Percentiles rank a stretch among this genome's conserved stretches.
phyloP scores from a whole-genome alignment of 1,140 invertebrate genomes.

The Aphelenchoides fujianensis region DNA sequence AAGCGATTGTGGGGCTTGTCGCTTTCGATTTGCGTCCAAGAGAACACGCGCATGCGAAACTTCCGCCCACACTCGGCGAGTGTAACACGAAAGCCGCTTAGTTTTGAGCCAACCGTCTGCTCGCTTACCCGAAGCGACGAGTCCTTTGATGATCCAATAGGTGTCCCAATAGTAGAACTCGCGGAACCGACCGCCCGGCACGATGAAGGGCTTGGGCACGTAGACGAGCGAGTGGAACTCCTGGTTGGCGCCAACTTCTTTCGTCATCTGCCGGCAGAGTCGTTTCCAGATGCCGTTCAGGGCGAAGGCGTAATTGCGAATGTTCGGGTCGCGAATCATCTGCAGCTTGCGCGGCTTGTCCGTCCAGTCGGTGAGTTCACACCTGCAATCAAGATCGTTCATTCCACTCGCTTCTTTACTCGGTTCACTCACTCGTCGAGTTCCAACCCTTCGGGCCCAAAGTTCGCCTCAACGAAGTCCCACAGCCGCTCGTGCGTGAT shows the following conservation, averaged over 20 bases:
- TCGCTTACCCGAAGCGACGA: slow-evolving; percentile 71
- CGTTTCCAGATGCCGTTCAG: slow-evolving; percentile 23
- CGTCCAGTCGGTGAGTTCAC: slow-evolving; percentile 19
- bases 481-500: neutral
- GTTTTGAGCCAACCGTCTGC: too few relatives aligned
- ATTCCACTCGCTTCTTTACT: slow-evolving; percentile 42
- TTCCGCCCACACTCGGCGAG: too few relatives aligned
- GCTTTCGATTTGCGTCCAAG: too few relatives aligned
- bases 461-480: slow-evolving; percentile 20
- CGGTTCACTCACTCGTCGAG: slow-evolving; percentile 9
- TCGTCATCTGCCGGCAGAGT: slow-evolving; percentile 13
- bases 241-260: slow-evolving; percentile 6
- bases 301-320: neutral
- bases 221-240: slow-evolving; percentile 19
- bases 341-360: neutral
- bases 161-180: slow-evolving; percentile 85
- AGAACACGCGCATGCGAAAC: too few relatives aligned
- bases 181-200: slow-evolving; percentile 68
- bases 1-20: too few relatives aligned
- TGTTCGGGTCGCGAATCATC: neutral
- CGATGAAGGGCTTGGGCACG: slow-evolving; percentile 17
- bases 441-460: slow-evolving; percentile 4
- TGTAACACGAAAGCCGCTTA: neutral
- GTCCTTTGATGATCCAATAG: slow-evolving; percentile 84
- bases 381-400: slow-evolving; percentile 1